Evolutionary conservation across 2,113 vertebrate genomes (phyloP), one percentile per base, ranked within the genome.

Genomic region (Nestor notabilis): DNA sequence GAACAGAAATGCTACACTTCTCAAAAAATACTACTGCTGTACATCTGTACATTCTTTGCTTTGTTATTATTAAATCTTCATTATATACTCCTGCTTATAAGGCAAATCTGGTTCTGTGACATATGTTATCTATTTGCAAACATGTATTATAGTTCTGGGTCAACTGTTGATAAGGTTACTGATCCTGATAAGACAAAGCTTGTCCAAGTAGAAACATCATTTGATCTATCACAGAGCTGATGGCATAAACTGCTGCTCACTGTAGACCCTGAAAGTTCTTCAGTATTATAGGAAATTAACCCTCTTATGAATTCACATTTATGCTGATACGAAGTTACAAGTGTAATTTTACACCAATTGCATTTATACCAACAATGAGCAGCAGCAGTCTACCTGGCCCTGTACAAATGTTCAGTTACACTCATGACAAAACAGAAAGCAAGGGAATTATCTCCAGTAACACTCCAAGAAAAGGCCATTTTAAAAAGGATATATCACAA

Each of bases 101-200:
- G 96, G 95, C 95, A 97, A 96, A 93, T 89, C 91, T 97, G 93
- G 96, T 89, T 81, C 64, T 97, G 98, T 99, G 99, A 99, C 98
- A 99, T 99, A 99, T 98, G 98, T 98, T 98, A 98, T 98, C 98
- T 98, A 95, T 96, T 98, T 68, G 8, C 93, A 98, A 97, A 97
- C 95, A 97, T 97, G 93, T 92, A 97, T 98, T 96, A 97, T 94
- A 95, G 99, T 99, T 99, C 98, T 98, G 99, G 99, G 99, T 99
- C 99, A 99, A 96, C 98, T 98, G 98, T 98, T 99, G 98, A 99
- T 99, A 99, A 99, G 99, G 99, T 99, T 99, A 99, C 98, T 98
- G 98, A 98, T 99, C 98, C 98, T 93, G 95, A 98, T 98, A 98
- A 99, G 99, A 99, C 98, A 99, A 99, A 99, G 98, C 98, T 98